Evolutionary conservation across 1,140 invertebrate species (phyloP).

Genomic region (Odontomachus brunneus): DNA sequence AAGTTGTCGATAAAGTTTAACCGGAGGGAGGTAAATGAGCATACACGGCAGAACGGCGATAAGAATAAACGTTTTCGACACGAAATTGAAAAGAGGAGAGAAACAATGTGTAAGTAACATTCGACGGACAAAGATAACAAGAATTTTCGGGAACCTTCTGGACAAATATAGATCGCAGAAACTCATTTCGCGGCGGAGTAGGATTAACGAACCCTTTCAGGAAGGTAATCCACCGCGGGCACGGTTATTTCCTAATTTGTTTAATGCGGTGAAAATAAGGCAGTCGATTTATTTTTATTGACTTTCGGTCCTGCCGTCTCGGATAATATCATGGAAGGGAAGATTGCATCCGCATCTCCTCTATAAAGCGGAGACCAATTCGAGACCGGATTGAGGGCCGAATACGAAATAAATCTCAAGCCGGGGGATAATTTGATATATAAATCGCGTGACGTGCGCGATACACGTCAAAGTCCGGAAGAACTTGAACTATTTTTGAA

Average conservation of each 20-base stretch:
- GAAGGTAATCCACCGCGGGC: not conserved
- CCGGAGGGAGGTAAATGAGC: conserved; percentile 46
- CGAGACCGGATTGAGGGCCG: not conserved
- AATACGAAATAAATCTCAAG: conserved; percentile 29
- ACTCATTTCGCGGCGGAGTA: not conserved
- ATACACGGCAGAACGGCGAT: conserved; percentile 6
- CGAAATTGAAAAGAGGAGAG: conserved; percentile 8
- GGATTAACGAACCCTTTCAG: not conserved
- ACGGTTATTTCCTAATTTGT: conserved; percentile 24
- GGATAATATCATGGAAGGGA: conserved; percentile 37
- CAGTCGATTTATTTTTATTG: conserved; percentile 34
- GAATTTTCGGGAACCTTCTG: not conserved
- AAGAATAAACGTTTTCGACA: conserved; percentile 11
- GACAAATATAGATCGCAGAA: not conserved
- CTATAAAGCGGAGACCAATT: not conserved
- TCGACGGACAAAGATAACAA: not conserved
- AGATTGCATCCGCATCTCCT: conserved; percentile 31
- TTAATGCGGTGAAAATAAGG: not conserved
- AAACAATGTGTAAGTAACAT: not conserved
- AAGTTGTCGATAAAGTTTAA: conserved; percentile 46
- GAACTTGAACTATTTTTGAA: not conserved
- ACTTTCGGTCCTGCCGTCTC: not conserved
- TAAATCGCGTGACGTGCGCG: not conserved
- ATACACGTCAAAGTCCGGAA: not conserved
- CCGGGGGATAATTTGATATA: conserved; percentile 39